Base-by-base conservation (phyloP, 2,888 invertebrate species). In the Pristionchus fissidentatus region DNA sequence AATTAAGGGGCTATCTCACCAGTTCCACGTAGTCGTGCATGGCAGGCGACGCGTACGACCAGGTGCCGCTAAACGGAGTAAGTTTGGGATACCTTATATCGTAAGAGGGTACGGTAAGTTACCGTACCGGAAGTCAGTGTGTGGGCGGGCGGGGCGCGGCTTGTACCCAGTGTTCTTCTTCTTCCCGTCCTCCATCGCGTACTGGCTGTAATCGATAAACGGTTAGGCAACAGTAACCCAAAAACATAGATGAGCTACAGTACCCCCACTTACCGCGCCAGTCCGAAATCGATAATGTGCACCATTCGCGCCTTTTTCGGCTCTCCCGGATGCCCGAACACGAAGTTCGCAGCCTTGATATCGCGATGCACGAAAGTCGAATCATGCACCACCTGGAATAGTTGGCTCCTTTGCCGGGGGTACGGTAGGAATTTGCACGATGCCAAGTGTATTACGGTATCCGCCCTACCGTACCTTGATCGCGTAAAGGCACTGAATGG, bases 51-150 rank as follows among this genome's bases (percentile, higher is more conserved):
- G 85, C 84, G 82, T 88, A 88, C 46, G 85, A 85, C 57, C 83
- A 49, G 22, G 88, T 88, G 55, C 88, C 88, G 38, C 88, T 85
- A 77, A 88, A 32, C n/a, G n/a, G n/a, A n/a, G n/a, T n/a, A n/a
- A n/a, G n/a, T n/a, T n/a, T n/a, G n/a, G n/a, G n/a, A n/a, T n/a
- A n/a, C n/a, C n/a, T n/a, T n/a, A n/a, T n/a, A n/a, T n/a, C n/a
- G n/a, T n/a, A n/a, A n/a, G n/a, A n/a, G n/a, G n/a, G n/a, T 15
- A 35, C 10, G 15, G 26, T 32, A 62, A 13, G 3, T 38, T 66
- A 66, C 62, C 35, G 62, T 66, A 66, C 0, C 55, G 55, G 81
- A 87, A 87, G 60, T 88, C 87, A 26, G 78, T 83, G 32, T 79
- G 80, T n/a, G 73, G 77, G 1, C 88, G 70, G 55, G 70, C 83